These are phyloP conservation scores for Aplodontia rufa DNA, from an alignment of 2,113 vertebrate species.

Conservation along the genomic window DNA sequence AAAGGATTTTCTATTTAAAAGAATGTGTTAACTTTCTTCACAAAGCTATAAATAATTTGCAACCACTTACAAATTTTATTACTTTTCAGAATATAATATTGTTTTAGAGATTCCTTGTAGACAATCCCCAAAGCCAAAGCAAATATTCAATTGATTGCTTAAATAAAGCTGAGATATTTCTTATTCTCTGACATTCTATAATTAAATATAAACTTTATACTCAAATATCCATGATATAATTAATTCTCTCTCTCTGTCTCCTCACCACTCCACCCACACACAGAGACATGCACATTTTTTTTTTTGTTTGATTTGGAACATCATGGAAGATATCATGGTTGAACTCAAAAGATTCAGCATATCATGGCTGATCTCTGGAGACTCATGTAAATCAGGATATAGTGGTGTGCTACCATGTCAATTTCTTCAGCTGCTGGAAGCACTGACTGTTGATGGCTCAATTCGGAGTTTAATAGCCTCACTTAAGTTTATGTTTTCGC, in stretches of 20 bases:
- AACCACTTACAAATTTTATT: conserved; percentile 32
- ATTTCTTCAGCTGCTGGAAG: background rate
- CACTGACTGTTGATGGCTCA: background rate
- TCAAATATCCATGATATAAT: background rate
- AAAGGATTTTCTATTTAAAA: background rate
- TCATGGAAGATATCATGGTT: background rate
- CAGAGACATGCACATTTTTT: background rate
- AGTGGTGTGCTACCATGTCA: background rate
- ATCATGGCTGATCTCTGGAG: background rate
- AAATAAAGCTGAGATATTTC: conserved; percentile 4
- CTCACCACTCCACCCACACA: background rate
- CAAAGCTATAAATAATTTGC: background rate
- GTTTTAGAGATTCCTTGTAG: background rate
- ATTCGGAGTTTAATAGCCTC: background rate
- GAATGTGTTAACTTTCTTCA: background rate
- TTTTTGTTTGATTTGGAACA: background rate
- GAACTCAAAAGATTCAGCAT: background rate
- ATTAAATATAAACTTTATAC: conserved; percentile 11
- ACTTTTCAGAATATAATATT: background rate
- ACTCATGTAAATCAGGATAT: background rate
- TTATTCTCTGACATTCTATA: background rate
- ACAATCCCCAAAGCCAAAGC: background rate
- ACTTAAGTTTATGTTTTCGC: background rate
- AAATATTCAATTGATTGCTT: conserved; percentile 27
- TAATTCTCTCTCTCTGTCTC: background rate